phyloP scores from a whole-genome alignment of 2,113 vertebrate genomes.

The Otocyon megalotis region DNA sequence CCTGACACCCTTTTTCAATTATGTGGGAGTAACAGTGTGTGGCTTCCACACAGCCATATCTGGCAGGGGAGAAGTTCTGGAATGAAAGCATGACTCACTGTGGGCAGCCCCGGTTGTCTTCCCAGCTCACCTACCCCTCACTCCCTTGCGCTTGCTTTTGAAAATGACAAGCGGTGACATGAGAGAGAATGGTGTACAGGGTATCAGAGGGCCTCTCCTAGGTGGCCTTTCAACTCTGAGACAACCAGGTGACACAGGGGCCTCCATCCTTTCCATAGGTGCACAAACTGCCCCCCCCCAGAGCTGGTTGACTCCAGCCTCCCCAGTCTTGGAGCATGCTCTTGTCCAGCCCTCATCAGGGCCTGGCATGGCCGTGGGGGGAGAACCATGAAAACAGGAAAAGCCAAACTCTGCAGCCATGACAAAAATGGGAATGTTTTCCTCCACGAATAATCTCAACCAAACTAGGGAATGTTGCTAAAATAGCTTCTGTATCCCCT shows the following conservation, averaged over 20 bases:
- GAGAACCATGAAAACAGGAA: not conserved
- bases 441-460: not conserved
- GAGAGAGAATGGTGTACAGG: not conserved
- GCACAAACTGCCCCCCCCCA: not conserved
- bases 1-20: constrained; percentile 65
- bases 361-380: not conserved
- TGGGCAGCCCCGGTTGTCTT: not conserved
- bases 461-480: not conserved
- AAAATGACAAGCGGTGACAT: not conserved
- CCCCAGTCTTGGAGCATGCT: accelerated
- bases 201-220: not conserved
- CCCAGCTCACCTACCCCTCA: not conserved
- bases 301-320: not conserved
- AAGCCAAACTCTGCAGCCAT: not conserved
- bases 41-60: not conserved
- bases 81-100: not conserved
- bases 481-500: not conserved
- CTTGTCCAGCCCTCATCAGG: not conserved
- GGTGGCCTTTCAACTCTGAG: not conserved
- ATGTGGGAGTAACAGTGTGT: constrained; percentile 5
- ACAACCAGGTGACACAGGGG: not conserved
- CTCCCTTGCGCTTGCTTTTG: not conserved
- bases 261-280: not conserved
- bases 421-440: not conserved
- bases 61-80: not conserved